Evolutionary conservation across 1,140 invertebrate genomes (phyloP).

Genomic region (Zaprionus ornatus): DNA sequence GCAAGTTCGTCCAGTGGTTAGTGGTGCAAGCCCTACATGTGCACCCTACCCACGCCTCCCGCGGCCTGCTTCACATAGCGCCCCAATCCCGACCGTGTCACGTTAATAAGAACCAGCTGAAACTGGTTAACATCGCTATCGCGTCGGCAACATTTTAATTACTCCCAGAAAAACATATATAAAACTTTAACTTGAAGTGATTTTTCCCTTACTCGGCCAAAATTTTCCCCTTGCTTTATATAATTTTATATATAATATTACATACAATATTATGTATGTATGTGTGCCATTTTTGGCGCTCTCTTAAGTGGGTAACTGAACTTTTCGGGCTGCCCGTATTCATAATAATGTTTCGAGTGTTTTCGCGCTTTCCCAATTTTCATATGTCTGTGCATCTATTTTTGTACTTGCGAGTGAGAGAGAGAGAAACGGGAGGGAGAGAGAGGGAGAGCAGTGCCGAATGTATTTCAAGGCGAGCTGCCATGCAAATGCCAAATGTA

Average conservation of each 20-base stretch:
- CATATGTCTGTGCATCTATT: constrained; percentile 42
- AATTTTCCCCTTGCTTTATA: background rate
- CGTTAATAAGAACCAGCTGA: constrained; percentile 22
- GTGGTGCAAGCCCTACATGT: constrained; percentile 42
- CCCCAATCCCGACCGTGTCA: background rate
- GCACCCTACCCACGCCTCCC: background rate
- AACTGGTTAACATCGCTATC: constrained; percentile 26
- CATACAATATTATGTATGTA: background rate
- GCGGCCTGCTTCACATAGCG: background rate
- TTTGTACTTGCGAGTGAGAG: constrained; percentile 19
- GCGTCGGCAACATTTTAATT: constrained; percentile 7
- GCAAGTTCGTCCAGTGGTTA: constrained; percentile 25
- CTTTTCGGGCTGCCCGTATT: constrained; percentile 9
- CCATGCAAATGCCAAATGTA: constrained; percentile 30
- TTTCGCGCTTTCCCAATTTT: constrained; percentile 15
- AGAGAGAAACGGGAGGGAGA: background rate
- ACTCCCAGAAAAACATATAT: background rate
- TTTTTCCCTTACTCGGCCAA: background rate
- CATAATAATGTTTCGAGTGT: constrained; percentile 22
- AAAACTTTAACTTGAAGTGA: background rate
- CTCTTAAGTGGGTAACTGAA: constrained; percentile 29
- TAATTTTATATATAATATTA: background rate
- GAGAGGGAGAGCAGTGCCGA: constrained; percentile 5
- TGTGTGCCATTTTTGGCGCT: background rate
- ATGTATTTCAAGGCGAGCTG: constrained; percentile 49